Base-by-base conservation (phyloP, 2,888 invertebrate species). In the Seira musarum region DNA sequence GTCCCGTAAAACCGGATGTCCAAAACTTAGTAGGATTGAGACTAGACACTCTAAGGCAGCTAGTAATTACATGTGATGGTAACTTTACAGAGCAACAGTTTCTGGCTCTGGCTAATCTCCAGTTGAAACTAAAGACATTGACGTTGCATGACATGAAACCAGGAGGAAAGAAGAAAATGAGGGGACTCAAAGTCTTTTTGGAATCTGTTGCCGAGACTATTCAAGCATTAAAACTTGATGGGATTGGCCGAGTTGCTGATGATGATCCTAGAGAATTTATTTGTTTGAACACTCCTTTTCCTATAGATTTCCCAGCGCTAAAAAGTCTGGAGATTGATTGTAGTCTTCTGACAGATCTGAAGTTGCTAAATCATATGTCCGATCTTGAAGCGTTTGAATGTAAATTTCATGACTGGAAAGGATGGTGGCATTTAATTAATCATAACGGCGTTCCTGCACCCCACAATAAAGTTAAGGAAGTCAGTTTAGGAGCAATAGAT, bases 111-210 rank as follows among this genome's bases (percentile, higher is more conserved):
- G 60, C 67, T 6, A 17, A 63, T 21, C 67, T 83, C 3, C 61
- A 74, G 6, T 25, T 81, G 2, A 80, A 78, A 1, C 46, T 83
- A 17, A 15, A 60, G 24, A 77, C 60, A n/a, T 66, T 83, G 21
- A 78, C 75, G 0, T 35, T 83, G 2, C 81, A 78, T 53, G 80
- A 78, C 35, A 30, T 83, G 0, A 81, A 83, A n/a, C 65, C 83
- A 1, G 15, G 25, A 3, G 71, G 40, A 8, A 60, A 75, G 5
- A 60, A 30, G 15, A 22, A 72, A 30, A 81, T 81, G 74, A 57
- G 70, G 2, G 46, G 25, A 19, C 40, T 82, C n/a, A 63, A 65
- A 1, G 71, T 63, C 17, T 81, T 81, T 40, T 30, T 83, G 2
- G 30, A 69, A 35, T 73, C 74, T 13, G 1, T 80, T 1, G 35